These are phyloP conservation scores for Mantis religiosa DNA, from an alignment of 2,888 invertebrate genomes.

Conservation along the genomic window DNA sequence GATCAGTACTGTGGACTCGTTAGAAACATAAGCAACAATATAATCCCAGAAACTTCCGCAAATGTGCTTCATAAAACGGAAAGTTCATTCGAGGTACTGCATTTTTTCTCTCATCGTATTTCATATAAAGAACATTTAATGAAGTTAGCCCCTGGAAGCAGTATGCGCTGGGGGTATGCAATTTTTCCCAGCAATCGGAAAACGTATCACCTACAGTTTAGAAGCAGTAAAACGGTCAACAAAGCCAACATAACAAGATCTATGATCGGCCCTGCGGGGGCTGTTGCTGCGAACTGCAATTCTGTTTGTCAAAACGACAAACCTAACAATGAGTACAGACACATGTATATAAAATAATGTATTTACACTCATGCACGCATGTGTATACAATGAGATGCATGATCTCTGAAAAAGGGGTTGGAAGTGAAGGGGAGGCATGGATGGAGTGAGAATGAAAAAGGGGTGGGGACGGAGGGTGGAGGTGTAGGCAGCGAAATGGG, in stretches of 20 bases:
- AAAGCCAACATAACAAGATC: neutral
- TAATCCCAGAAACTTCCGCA: neutral
- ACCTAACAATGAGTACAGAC: neutral
- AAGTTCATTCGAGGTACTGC: too few relatives aligned
- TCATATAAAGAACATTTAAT: neutral
- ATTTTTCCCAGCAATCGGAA: neutral
- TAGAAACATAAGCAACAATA: neutral
- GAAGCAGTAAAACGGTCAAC: neutral
- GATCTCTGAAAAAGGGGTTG: slow-evolving; percentile 8
- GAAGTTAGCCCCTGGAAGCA: neutral
- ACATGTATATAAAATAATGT: slow-evolving; percentile 5
- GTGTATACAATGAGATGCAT: slow-evolving; percentile 9
- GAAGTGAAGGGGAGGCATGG: neutral
- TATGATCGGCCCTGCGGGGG: neutral
- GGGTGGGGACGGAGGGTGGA: neutral
- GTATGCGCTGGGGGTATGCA: neutral
- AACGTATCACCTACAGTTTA: neutral
- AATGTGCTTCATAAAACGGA: neutral
- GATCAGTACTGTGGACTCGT: too few relatives aligned
- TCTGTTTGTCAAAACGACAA: neutral
- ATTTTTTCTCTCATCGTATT: too few relatives aligned
- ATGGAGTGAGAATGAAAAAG: neutral
- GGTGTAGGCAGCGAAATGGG: slow-evolving; percentile 11
- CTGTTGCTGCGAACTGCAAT: neutral
- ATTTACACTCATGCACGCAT: slow-evolving; percentile 13